Conservation (phyloP, 92 coral and sea anemone genomes). For the Scolanthus callimorphus region DNA sequence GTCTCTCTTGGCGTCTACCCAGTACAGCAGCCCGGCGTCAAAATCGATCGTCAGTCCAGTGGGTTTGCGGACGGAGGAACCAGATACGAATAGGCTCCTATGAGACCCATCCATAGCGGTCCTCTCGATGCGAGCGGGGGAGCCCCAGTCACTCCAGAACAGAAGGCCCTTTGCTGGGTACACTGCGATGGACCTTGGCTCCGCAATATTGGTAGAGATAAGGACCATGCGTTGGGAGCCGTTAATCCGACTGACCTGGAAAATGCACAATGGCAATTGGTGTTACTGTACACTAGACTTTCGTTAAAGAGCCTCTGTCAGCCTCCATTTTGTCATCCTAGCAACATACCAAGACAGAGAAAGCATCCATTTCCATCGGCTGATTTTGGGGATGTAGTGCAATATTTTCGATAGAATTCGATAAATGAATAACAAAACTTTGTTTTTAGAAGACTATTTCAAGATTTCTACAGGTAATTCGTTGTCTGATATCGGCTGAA, state of each 20-base stretch:
- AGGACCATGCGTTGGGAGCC: slow-evolving; percentile 72
- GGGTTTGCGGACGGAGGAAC: slow-evolving; percentile 33
- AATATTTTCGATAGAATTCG: too few relatives aligned
- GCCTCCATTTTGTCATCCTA: too few relatives aligned
- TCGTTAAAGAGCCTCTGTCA: too few relatives aligned
- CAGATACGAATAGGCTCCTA: slow-evolving; percentile 38
- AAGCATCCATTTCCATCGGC: too few relatives aligned
- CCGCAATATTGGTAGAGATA: slow-evolving; percentile 48
- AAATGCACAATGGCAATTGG: too few relatives aligned
- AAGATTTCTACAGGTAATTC: too few relatives aligned
- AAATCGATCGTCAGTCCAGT: slow-evolving; percentile 82
- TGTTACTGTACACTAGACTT: too few relatives aligned
- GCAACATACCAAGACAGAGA: too few relatives aligned
- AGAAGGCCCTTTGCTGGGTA: slow-evolving; percentile 82
- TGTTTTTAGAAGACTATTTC: too few relatives aligned
- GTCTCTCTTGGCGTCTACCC: slow-evolving; percentile 51
- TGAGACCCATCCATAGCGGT: slow-evolving; percentile 81
- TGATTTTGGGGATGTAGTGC: too few relatives aligned
- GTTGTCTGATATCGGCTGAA: too few relatives aligned
- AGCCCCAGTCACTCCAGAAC: slow-evolving; percentile 84
- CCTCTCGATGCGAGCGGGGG: slow-evolving; percentile 47
- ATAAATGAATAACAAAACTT: too few relatives aligned
- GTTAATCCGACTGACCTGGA: slow-evolving; percentile 89
- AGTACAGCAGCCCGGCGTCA: slow-evolving; percentile 52
- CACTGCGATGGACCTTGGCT: slow-evolving; percentile 83